Base-by-base conservation (phyloP, 2,797 vertebrate species). In the Notolabrus celidotus region DNA sequence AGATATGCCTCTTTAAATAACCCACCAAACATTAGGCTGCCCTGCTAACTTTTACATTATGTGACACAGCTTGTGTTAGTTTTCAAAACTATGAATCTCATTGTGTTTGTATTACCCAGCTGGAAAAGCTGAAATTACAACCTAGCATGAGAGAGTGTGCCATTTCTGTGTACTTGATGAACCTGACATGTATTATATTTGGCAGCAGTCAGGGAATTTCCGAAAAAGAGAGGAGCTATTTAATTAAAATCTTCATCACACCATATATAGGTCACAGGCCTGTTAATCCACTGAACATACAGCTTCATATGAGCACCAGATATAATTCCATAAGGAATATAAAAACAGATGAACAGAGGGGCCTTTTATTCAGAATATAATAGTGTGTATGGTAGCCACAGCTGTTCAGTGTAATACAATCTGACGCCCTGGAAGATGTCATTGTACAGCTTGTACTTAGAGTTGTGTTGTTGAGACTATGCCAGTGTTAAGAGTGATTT, bases 251-350 rank as follows among this genome's bases (percentile, higher is more conserved):
- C 79, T 87, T 67, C 67, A 84, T 83, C 74, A 77, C 29, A 3
- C 0, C 72, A 82, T 64, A 92, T 90, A 73, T 87, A 85, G 88
- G 88, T 88, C 86, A 87, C 56, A 42, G 66, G 51, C 57, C 62
- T 68, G 68, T 83, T 84, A 69, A 80, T 84, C 47, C 72, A 47
- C 17, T 14, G 43, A 66, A 67, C 69, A 46, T 51, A 29, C 49
- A 63, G 49, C 68, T 71, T 52, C 59, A 71, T 74, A 54, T 17
- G 49, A 34, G 45, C 46, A 63, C 58, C 51, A 52, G 43, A 51
- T 46, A 15, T 23, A 51, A 7, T 55, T 14, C 20, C 29, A 10
- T 11, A 8, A 54, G 29, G 23, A 79, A 46, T 5, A 41, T 9
- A 64, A n/a, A 34, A 67, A 78, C 47, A n/a, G 65, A 22, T n/a